Evolutionary conservation across 2,797 vertebrate genomes (phyloP).

Genomic region (Holocentrus rufus): DNA sequence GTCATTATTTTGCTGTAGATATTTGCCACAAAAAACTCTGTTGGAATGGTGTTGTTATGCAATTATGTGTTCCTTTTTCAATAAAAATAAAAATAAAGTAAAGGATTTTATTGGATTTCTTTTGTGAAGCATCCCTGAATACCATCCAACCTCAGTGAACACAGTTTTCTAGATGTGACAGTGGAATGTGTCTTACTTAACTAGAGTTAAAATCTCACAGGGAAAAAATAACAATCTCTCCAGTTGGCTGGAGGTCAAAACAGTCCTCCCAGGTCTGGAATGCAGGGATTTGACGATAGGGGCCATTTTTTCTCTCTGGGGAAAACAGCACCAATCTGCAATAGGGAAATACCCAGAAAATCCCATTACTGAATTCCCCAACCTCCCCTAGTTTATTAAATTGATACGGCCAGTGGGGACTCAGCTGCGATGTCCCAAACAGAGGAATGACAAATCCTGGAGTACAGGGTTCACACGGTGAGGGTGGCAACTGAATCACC

Average conservation of each 20-base stretch:
- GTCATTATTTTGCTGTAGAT: slow-evolving; percentile 42
- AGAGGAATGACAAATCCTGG: slow-evolving; percentile 36
- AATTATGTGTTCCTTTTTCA: slow-evolving; percentile 61
- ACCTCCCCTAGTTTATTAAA: background rate
- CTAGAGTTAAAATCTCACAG: slow-evolving; percentile 29
- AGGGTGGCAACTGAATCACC: slow-evolving; percentile 19
- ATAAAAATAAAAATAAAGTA: slow-evolving; percentile 66
- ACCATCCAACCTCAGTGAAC: background rate
- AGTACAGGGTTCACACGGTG: slow-evolving; percentile 68
- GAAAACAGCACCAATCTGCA: slow-evolving; percentile 23
- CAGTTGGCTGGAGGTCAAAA: slow-evolving; percentile 56
- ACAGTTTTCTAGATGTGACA: slow-evolving; percentile 3
- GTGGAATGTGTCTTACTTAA: slow-evolving; percentile 15
- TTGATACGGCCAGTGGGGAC: slow-evolving; percentile 1
- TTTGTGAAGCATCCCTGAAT: background rate
- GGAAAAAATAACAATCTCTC: slow-evolving; percentile 69
- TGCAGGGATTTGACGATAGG: slow-evolving; percentile 54
- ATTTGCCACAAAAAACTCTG: slow-evolving; percentile 55
- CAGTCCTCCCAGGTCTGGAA: slow-evolving; percentile 68
- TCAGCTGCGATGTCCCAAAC: background rate
- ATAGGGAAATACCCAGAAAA: slow-evolving; percentile 23
- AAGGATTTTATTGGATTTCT: background rate
- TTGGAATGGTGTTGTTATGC: slow-evolving; percentile 65
- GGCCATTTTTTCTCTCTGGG: slow-evolving; percentile 7
- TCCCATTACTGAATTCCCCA: slow-evolving; percentile 22